Conservation (phyloP, 2,113 vertebrate species). For the Phocoena phocoena region DNA sequence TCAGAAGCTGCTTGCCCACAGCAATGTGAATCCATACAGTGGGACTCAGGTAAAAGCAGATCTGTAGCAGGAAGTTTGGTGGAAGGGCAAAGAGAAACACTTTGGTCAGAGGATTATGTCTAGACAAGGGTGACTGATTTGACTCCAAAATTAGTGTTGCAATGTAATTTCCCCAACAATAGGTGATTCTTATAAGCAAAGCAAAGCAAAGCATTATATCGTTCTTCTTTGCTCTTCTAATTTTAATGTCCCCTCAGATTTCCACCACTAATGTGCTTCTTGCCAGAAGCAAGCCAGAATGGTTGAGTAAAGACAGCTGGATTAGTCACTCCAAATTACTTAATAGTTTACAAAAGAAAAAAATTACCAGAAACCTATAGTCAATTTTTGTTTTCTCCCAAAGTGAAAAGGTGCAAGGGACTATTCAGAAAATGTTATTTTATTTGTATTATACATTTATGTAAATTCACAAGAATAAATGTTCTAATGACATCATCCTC, state of each 20-base stretch:
- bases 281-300: slow-evolving; percentile 51
- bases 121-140: slow-evolving; percentile 11
- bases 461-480: slow-evolving; percentile 82
- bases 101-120: slow-evolving; percentile 14
- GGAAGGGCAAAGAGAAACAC: background rate
- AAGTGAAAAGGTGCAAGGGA: slow-evolving; percentile 55
- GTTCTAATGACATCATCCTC: slow-evolving; percentile 80
- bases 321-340: slow-evolving; percentile 59
- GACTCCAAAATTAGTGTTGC: slow-evolving; percentile 29
- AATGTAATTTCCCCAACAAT: slow-evolving; percentile 38
- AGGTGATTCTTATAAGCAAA: slow-evolving; percentile 34
- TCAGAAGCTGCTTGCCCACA: background rate
- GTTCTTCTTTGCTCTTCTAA: slow-evolving; percentile 50
- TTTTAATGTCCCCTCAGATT: slow-evolving; percentile 62
- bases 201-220: background rate
- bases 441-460: slow-evolving; percentile 83
- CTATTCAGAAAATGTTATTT: slow-evolving; percentile 73
- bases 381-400: slow-evolving; percentile 72
- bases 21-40: background rate
- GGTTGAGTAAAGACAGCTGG: slow-evolving; percentile 62
- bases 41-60: background rate
- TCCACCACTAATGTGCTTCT: slow-evolving; percentile 48
- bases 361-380: slow-evolving; percentile 43
- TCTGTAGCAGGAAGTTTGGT: slow-evolving; percentile 22
- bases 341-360: slow-evolving; percentile 51